These are phyloP conservation scores for Ephestia elutella DNA, from an alignment of 1,140 invertebrate genomes.

Conservation along the genomic window DNA sequence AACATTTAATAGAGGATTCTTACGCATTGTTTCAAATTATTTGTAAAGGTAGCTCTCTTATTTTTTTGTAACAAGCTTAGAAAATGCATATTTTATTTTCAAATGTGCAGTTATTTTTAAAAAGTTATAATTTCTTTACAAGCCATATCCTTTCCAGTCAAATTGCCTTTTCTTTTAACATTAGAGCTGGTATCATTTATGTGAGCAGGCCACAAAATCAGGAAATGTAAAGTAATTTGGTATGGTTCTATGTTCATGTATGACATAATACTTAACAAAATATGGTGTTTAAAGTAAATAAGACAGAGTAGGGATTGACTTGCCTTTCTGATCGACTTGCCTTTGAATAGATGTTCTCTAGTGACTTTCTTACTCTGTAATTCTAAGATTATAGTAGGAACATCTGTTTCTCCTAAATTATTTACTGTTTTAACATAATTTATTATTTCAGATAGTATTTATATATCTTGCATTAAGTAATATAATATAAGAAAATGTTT, in stretches of 20 bases:
- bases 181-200: conserved; percentile 49
- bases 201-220: conserved; percentile 19
- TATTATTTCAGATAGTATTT: conserved; percentile 7
- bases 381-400: conserved; percentile 14
- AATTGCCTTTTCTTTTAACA: too few relatives aligned
- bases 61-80: too few relatives aligned
- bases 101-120: too few relatives aligned
- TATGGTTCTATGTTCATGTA: conserved; percentile 49
- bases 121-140: too few relatives aligned
- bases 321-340: conserved; percentile 62
- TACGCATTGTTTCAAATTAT: too few relatives aligned
- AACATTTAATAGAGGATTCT: too few relatives aligned
- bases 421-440: conserved; percentile 12
- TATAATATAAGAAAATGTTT: not conserved
- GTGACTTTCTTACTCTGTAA: conserved; percentile 33
- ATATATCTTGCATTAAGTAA: not conserved
- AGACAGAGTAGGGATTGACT: conserved; percentile 55
- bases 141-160: too few relatives aligned
- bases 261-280: conserved; percentile 39
- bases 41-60: too few relatives aligned
- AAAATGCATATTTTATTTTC: too few relatives aligned
- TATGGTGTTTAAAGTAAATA: too few relatives aligned
- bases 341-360: conserved; percentile 44
- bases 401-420: conserved; percentile 15
- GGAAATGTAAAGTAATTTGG: conserved; percentile 28